Evolutionary conservation across 2,113 vertebrate genomes (phyloP), one percentile per base, ranked within the genome.

Genomic region (Heterochromis multidens): DNA sequence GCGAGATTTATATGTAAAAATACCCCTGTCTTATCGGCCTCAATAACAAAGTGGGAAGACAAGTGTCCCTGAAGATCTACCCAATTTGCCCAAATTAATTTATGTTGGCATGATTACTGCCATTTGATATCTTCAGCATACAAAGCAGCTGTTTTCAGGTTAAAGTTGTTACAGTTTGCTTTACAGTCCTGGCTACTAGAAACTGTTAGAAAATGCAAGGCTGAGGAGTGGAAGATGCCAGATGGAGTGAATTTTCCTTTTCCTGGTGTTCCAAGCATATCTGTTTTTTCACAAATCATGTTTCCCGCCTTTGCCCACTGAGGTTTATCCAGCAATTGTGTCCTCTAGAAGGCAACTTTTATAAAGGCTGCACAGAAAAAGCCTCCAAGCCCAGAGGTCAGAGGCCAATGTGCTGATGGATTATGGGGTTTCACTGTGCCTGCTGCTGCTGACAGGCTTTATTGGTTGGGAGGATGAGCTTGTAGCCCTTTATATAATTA

Each of bases 401-500:
- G 96, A 95, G 97, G 96, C 95, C 95, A 96, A 96, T 96, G 96
- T 97, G 97, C 97, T 98, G 98, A 99, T 99, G 98, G 98, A 98
- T 99, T 99, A 98, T 97, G 97, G 98, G 98, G 97, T 97, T 97
- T 97, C 95, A 95, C 96, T 29, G 93, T 96, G 96, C 96, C 96
- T 95, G 96, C 95, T 93, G 96, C 95, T 96, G 97, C 94, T 98
- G 97, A 98, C 98, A 98, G 97, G 95, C 97, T 98, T 98, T 98
- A 99, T 98, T 99, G 97, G 97, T 97, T 93, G 91, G 96, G 97
- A 97, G 97, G 98, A 98, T 98, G 97, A 98, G 97, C 97, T 97
- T 97, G 97, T 98, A 98, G 97, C 96, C 97, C 97, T 98, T 99
- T 97, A 99, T 99, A 97, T 98, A 98, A 99, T 99, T 99, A 99